phyloP scores from a whole-genome alignment of 2,113 vertebrate genomes.

The Loxodonta africana region DNA sequence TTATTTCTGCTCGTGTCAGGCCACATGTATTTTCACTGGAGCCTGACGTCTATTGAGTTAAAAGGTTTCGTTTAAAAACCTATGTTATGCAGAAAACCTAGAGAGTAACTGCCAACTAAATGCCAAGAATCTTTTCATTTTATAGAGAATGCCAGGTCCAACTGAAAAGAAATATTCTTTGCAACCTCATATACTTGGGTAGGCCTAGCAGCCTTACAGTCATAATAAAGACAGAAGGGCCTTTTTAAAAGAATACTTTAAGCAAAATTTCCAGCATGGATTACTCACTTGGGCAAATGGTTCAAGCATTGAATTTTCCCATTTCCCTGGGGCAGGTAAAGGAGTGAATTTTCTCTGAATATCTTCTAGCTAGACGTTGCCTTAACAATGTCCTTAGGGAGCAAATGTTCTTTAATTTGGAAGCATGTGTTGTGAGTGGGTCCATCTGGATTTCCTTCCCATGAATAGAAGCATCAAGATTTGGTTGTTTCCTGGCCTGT shows the following conservation, averaged over 20 bases:
- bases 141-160: slow-evolving; percentile 72
- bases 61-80: slow-evolving; percentile 72
- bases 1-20: slow-evolving; percentile 81
- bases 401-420: slow-evolving; percentile 64
- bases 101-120: slow-evolving; percentile 79
- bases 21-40: slow-evolving; percentile 82
- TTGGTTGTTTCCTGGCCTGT: slow-evolving; percentile 29
- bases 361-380: slow-evolving; percentile 68
- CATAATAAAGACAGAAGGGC: slow-evolving; percentile 83
- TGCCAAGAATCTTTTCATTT: slow-evolving; percentile 81
- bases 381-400: slow-evolving; percentile 65
- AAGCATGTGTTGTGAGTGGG: slow-evolving; percentile 37
- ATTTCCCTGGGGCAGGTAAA: slow-evolving; percentile 83
- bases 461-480: slow-evolving; percentile 58
- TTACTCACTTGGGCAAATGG: slow-evolving; percentile 66
- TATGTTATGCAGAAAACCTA: slow-evolving; percentile 75
- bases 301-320: slow-evolving; percentile 68
- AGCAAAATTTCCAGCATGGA: slow-evolving; percentile 71
- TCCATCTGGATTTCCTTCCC: slow-evolving; percentile 76
- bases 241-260: slow-evolving; percentile 76
- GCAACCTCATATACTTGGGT: slow-evolving; percentile 74
- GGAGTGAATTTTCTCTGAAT: slow-evolving; percentile 75
- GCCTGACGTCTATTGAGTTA: slow-evolving; percentile 78
- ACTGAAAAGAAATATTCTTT: slow-evolving; percentile 81
- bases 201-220: slow-evolving; percentile 61